A percentile compares a stretch with the other conserved stretches of the same genome.
Conservation (phyloP, 2,113 vertebrate genomes). For the Enhydra lutris region DNA sequence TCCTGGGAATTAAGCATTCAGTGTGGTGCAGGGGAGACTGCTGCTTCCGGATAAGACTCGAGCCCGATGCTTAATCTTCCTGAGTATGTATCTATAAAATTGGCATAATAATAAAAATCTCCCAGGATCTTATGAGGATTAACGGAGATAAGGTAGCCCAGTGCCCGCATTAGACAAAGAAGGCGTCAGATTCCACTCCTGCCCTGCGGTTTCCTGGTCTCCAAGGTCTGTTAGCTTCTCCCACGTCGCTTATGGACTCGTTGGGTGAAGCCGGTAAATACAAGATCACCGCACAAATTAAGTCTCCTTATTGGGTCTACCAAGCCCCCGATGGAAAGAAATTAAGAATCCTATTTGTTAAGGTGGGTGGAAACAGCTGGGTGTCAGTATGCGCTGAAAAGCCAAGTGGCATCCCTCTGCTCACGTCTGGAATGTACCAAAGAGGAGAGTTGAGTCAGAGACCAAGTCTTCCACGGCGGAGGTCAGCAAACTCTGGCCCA, state of each 20-base stretch:
- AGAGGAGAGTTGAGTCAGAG: background rate
- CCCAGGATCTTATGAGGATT: background rate
- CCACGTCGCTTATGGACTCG: background rate
- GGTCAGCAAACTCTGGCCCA: background rate
- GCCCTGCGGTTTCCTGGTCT: background rate
- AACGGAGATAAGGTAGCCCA: background rate
- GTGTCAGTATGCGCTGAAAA: background rate
- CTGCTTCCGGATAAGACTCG: background rate
- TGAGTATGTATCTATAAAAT: background rate
- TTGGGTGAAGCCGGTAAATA: background rate
- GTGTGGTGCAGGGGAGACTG: accelerated
- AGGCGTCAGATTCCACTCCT: background rate
- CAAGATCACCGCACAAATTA: background rate
- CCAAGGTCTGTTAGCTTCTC: background rate
- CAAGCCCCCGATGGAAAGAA: background rate
- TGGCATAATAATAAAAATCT: background rate
- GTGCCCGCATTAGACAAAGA: background rate
- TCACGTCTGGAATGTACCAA: background rate
- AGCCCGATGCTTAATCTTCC: background rate
- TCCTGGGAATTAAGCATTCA: background rate
- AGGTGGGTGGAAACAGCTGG: background rate
- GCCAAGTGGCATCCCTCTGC: background rate
- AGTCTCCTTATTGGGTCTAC: background rate
- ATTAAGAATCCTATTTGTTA: background rate
- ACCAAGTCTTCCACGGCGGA: background rate